These are phyloP conservation scores for Drosophila quinaria DNA, from an alignment of 2,888 invertebrate species.

Conservation along the genomic window DNA sequence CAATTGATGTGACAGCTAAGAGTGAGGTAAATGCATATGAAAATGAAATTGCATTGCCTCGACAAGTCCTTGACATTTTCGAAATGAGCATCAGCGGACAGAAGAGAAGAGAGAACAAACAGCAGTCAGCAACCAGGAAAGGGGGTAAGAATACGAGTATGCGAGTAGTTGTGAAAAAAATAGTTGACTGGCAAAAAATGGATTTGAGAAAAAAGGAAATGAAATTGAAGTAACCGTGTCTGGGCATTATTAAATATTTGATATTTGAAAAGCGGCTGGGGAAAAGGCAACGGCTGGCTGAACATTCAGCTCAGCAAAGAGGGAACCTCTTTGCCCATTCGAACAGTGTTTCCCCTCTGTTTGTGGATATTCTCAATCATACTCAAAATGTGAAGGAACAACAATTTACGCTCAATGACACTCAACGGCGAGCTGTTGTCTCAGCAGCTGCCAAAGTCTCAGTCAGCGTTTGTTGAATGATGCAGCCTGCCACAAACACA, in stretches of 20 bases:
- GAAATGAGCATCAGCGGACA: conserved; percentile 56
- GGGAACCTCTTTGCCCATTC: background rate
- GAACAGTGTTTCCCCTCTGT: background rate
- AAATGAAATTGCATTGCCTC: conserved; percentile 64
- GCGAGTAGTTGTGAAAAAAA: conserved; percentile 57
- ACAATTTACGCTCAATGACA: conserved; percentile 84
- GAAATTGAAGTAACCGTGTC: conserved; percentile 62
- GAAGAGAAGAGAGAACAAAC: conserved; percentile 18
- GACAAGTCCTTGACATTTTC: conserved; percentile 77
- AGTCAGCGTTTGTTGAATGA: conserved; percentile 24
- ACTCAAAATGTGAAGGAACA: conserved; percentile 83
- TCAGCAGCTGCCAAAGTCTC: conserved; percentile 48
- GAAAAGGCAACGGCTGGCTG: conserved; percentile 52
- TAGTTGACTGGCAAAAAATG: conserved; percentile 55
- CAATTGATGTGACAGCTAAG: conserved; percentile 40
- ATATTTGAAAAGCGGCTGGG: conserved; percentile 68
- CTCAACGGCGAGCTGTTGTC: conserved; percentile 75
- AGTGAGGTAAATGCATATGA: conserved; percentile 68
- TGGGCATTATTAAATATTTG: conserved; percentile 66
- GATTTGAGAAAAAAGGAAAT: conserved; percentile 9
- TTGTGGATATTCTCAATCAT: conserved; percentile 82
- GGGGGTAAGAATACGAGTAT: background rate
- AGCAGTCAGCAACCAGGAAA: conserved; percentile 4
- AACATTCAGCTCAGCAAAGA: conserved; percentile 37
- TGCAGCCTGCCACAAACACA: conserved; percentile 26